phyloP scores from a whole-genome alignment of 2,113 vertebrate species.

The Muscicapa adusta region DNA sequence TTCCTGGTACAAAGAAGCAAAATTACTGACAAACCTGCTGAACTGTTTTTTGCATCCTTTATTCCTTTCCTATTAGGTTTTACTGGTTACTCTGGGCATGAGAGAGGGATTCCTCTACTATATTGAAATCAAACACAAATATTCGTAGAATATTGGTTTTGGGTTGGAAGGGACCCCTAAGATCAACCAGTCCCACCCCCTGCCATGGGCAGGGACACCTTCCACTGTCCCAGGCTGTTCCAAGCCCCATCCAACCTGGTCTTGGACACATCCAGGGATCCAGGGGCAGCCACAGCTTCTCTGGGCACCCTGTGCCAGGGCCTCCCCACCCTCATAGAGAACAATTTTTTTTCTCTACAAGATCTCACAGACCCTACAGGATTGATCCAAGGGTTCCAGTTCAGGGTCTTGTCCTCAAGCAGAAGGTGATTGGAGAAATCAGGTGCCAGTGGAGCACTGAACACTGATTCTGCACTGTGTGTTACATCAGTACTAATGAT shows the following conservation, averaged over 20 bases:
- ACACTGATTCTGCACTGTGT: neutral
- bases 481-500: neutral
- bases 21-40: neutral
- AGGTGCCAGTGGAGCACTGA: neutral
- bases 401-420: neutral
- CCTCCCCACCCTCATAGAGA: fast-evolving
- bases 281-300: neutral
- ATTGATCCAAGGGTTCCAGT: neutral
- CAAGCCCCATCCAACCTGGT: fast-evolving
- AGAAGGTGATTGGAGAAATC: neutral
- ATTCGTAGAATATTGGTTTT: neutral
- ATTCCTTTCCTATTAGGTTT: neutral
- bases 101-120: neutral
- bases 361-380: neutral
- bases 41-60: neutral
- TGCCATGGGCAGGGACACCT: neutral
- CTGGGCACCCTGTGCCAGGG: neutral
- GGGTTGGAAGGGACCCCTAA: neutral
- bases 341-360: neutral
- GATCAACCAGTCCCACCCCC: too few species aligned
- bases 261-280: neutral
- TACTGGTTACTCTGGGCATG: neutral
- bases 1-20: neutral
- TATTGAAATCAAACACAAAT: neutral
- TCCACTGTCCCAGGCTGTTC: fast-evolving